Evolutionary conservation across 2,797 vertebrate species (phyloP), one percentile per base, ranked within the genome.

Genomic region (Acanthiza pusilla): DNA sequence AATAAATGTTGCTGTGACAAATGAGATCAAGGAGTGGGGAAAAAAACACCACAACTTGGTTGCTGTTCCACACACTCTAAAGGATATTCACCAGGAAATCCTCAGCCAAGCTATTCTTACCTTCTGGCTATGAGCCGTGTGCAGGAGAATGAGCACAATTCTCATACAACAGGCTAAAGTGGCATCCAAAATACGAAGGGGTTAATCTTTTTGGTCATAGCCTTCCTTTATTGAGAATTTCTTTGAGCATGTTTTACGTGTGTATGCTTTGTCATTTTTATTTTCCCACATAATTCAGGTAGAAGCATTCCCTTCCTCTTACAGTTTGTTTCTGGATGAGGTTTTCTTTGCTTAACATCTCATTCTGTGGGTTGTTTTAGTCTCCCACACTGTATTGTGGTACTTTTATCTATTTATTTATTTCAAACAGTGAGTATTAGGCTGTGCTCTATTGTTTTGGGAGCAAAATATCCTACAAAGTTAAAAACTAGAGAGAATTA

Each of bases 21-120:
- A 93, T 58, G 29, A 15, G 30, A 71, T 4, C 1, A 3, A 11
- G 38, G 3, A 5, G 40, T 14, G 9, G 9, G 12, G 0, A 8
- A 11, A 12, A 2, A 6, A 0, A 11, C 14, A 3, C 17, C 34
- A 29, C 34, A 55, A 11, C 10, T 65, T 85, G 43, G 4, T 76
- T 27, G 12, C 40, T 0, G 0, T 72, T 82, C 36, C 3, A 10
- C 23, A 70, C 17, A 14, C 15, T 26, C 27, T 16, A 20, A 40
- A 75, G 51, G 71, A 83, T 53, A 38, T 4, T 4, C 30, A n/a
- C 4, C 7, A 45, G 29, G 19, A 38, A 91, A 72, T 30, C 25
- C 45, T 77, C n/a, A 65, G 25, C 40, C 3, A 4, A 21, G 12
- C 4, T 15, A 5, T 70, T 57, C 27, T 45, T 30, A n/a, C 30